phyloP scores from a whole-genome alignment of 2,888 invertebrate genomes.

The Atrina japonica region DNA sequence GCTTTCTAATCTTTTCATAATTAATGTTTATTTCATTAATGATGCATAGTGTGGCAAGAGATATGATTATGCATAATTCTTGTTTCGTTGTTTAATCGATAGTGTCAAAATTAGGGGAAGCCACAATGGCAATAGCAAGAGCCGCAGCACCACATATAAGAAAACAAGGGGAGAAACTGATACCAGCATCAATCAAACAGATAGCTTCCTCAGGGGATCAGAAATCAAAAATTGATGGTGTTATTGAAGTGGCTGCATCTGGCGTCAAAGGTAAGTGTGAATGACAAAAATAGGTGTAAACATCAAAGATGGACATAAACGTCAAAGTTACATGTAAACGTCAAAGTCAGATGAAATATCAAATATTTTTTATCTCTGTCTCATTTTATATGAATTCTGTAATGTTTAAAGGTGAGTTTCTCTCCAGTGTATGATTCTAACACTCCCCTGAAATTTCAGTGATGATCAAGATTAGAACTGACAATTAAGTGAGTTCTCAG shows the following conservation, averaged over 20 bases:
- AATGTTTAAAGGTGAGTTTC: no score
- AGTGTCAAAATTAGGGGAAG: slow-evolving; percentile 85
- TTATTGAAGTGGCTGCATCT: slow-evolving; percentile 87
- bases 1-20: neutral
- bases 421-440: no score
- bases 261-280: slow-evolving; percentile 84
- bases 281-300: no score
- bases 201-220: slow-evolving; percentile 69
- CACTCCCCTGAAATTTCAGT: no score
- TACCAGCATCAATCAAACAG: slow-evolving; percentile 83
- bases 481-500: no score
- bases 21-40: slow-evolving; percentile 37
- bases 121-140: slow-evolving; percentile 86
- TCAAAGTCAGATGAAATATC: neutral
- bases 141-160: slow-evolving; percentile 87
- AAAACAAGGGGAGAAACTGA: slow-evolving; percentile 84
- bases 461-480: no score
- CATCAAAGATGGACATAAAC: neutral
- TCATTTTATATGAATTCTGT: no score
- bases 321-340: neutral
- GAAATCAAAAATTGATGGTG: slow-evolving; percentile 83
- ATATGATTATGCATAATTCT: no score
- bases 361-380: no score
- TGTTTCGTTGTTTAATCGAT: no score
- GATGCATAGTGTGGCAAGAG: no score